These are phyloP conservation scores for Torymus auratus DNA, from an alignment of 2,888 invertebrate genomes.

Conservation along the genomic window DNA sequence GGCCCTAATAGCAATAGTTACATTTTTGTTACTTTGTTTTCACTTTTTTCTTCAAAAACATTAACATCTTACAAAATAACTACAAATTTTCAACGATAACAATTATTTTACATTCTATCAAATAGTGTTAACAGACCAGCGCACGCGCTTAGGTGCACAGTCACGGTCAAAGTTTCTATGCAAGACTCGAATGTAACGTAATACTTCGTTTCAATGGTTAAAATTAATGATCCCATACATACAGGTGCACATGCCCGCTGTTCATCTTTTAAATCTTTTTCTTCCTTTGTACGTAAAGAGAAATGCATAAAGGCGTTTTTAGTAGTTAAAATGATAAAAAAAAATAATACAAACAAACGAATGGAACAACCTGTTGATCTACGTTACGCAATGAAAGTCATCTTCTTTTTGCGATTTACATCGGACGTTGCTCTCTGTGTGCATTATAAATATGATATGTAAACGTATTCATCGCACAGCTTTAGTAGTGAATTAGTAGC, in stretches of 20 bases:
- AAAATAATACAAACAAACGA: constrained; percentile 27
- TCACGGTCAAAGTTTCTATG: constrained; percentile 41
- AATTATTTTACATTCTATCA: constrained; percentile 60
- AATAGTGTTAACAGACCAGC: constrained; percentile 39
- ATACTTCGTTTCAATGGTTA: constrained; percentile 57
- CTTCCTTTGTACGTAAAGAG: constrained; percentile 38
- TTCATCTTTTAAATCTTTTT: constrained; percentile 28
- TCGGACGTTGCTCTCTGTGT: neutral
- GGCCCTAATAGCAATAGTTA: constrained; percentile 43
- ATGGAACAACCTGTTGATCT: constrained; percentile 39
- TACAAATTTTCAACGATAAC: constrained; percentile 61
- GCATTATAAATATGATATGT: constrained; percentile 27
- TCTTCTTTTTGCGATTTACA: constrained; percentile 31
- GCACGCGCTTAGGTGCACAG: neutral
- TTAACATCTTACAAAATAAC: constrained; percentile 58
- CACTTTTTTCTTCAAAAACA: constrained; percentile 42
- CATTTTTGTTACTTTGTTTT: constrained; percentile 34
- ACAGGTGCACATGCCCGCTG: constrained; percentile 26
- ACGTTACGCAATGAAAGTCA: constrained; percentile 40
- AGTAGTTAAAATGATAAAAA: constrained; percentile 28
- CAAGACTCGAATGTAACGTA: constrained; percentile 53
- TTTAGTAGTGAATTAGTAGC: constrained; percentile 37
- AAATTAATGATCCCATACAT: constrained; percentile 50
- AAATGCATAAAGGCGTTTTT: constrained; percentile 46
- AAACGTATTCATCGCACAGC: constrained; percentile 24